Evolutionary conservation across 2,888 invertebrate genomes (phyloP), one percentile per base, ranked within the genome.

Genomic region (Bursaphelenchus okinawaensis): DNA sequence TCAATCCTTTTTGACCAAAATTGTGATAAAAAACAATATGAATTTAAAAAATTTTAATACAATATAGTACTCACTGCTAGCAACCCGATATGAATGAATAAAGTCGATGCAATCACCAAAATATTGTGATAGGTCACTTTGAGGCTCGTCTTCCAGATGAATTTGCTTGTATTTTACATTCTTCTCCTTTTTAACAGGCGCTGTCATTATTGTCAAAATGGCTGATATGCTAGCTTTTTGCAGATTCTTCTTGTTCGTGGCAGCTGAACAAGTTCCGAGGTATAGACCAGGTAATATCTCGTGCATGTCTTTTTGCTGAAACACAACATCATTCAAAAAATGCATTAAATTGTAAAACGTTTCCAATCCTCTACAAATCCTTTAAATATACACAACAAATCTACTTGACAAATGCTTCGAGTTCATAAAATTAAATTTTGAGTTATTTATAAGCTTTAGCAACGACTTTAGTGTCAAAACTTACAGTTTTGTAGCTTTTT

Each of bases 11-110:
- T n/a, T n/a, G n/a, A n/a, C n/a, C n/a, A n/a, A n/a, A n/a, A n/a
- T n/a, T n/a, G n/a, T n/a, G n/a, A n/a, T n/a, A n/a, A n/a, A n/a
- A n/a, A n/a, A n/a, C 22, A 19, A 12, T 2, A 8, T 52, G 19
- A 19, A 22, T 12, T 22, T 20, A 31, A 23, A 27, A 40, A n/a
- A 19, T 26, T 62, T 55, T 29, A 57, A 54, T 40, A 31, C 16
- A 52, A 52, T 56, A 40, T 63, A 19, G 7, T 65, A 55, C 59
- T 56, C 26, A 71, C 72, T 67, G 50, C 62, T 67, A 31, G 58
- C 51, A 9, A 68, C 27, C 19, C 73, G 28, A 9, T 68, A 65
- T 2, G 51, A 52, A 31, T 75, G 73, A 27, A 75, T 72, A 66
- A 74, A 74, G 19, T 65, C 62, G 56, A 62, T 67, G 22, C 68